Evolutionary conservation across 1,140 invertebrate species (phyloP).

Genomic region (Bombus confusus): DNA sequence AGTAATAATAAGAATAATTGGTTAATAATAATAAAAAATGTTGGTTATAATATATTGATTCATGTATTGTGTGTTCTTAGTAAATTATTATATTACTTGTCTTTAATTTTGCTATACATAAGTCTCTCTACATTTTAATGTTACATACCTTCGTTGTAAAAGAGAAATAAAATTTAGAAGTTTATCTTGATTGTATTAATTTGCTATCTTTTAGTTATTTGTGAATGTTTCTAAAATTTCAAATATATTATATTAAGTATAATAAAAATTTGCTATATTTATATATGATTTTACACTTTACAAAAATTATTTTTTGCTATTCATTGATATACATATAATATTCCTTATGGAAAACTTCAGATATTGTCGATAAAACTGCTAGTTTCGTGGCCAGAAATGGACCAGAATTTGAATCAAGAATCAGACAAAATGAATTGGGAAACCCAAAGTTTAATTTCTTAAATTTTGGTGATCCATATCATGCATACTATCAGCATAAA

Average conservation of each 20-base stretch:
- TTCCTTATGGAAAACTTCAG: constrained; percentile 82
- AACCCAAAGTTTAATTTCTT: constrained; percentile 99
- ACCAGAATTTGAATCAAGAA: constrained; percentile 98
- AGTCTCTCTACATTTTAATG: background rate
- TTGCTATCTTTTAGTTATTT: background rate
- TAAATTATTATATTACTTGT: background rate
- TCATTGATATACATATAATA: constrained; percentile 3
- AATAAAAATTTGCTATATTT: background rate
- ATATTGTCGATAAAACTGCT: constrained; percentile 99
- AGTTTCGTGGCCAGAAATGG: constrained; percentile 99
- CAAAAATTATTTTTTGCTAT: background rate
- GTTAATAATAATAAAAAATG: background rate
- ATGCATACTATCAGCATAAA: constrained; percentile 99
- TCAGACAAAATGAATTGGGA: constrained; percentile 97
- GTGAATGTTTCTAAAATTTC: background rate
- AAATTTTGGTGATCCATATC: constrained; percentile 98
- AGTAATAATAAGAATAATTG: background rate
- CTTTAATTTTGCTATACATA: background rate
- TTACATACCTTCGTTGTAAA: background rate
- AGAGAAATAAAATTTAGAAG: background rate
- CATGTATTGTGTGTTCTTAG: background rate
- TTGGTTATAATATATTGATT: background rate
- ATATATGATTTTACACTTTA: background rate
- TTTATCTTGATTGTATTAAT: background rate
- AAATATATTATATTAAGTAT: background rate